phyloP scores from a whole-genome alignment of 2,888 invertebrate genomes.

The Tromatobia lineatoria region DNA sequence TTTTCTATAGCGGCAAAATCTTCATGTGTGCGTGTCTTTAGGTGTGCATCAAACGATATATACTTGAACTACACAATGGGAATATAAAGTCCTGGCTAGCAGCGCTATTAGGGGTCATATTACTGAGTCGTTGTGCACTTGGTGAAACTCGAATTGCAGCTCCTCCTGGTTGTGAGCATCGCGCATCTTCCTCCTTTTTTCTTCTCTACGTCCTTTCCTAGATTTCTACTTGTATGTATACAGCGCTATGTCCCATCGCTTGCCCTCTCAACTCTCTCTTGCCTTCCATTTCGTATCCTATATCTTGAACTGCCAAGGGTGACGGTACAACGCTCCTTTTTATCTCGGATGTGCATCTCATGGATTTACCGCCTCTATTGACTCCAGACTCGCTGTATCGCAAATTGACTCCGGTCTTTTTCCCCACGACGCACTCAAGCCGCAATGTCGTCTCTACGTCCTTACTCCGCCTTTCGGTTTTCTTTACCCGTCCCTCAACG shows the following conservation, averaged over 20 bases:
- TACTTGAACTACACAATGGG: slow-evolving; percentile 8
- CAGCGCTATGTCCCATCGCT: not conserved
- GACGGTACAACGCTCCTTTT: slow-evolving; percentile 55
- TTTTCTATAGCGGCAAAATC: not conserved
- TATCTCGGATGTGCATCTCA: slow-evolving; percentile 65
- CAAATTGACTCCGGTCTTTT: slow-evolving; percentile 69
- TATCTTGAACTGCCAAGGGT: slow-evolving; percentile 47
- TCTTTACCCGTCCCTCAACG: not conserved
- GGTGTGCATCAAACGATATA: not conserved
- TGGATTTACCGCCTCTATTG: slow-evolving; percentile 69
- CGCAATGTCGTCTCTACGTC: not conserved
- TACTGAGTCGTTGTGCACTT: slow-evolving; percentile 35
- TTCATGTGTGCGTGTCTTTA: not conserved
- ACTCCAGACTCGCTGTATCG: slow-evolving; percentile 67
- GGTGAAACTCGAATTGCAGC: slow-evolving; percentile 52
- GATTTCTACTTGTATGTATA: slow-evolving; percentile 36
- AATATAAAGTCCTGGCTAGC: slow-evolving; percentile 16
- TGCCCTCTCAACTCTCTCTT: slow-evolving; percentile 26
- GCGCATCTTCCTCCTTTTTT: not conserved
- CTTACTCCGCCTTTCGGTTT: slow-evolving; percentile 9
- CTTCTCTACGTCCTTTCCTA: slow-evolving; percentile 27
- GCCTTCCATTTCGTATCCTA: slow-evolving; percentile 30
- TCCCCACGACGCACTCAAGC: slow-evolving; percentile 16
- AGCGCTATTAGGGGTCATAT: slow-evolving; percentile 11
- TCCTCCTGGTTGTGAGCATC: slow-evolving; percentile 18